These are phyloP conservation scores for Diarsia brunnea DNA, from an alignment of 2,888 invertebrate genomes.

Conservation along the genomic window DNA sequence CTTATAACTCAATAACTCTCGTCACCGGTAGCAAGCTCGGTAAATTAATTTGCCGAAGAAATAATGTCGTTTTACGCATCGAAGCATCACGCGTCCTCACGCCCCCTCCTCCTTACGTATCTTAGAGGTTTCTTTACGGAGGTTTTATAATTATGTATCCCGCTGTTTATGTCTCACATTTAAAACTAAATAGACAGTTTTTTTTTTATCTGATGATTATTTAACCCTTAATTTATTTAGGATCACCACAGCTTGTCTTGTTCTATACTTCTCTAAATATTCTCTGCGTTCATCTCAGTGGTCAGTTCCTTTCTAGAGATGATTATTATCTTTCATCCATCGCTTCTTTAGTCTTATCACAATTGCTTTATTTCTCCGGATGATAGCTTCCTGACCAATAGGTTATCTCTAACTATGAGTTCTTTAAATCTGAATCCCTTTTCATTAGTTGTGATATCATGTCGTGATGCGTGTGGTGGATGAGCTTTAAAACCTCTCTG, in stretches of 20 bases:
- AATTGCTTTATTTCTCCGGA: not conserved
- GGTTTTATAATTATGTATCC: not conserved
- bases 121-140: not conserved
- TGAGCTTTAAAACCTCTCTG: conserved; percentile 1
- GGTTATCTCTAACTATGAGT: not conserved
- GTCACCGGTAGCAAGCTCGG: not conserved
- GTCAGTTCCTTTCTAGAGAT: not conserved
- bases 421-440: not conserved
- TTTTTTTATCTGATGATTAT: not conserved
- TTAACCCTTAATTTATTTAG: not conserved
- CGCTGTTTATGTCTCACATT: no score
- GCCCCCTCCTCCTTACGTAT: not conserved
- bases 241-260: not conserved
- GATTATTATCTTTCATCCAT: not conserved
- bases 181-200: not conserved
- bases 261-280: not conserved
- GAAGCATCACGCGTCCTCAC: not conserved
- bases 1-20: conserved; percentile 22
- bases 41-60: conserved; percentile 25
- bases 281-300: no score
- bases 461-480: conserved; percentile 31
- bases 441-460: not conserved
- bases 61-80: conserved; percentile 28
- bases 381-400: not conserved
- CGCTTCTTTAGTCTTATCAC: not conserved